A percentile compares a stretch with the other conserved stretches of the same genome.
phyloP scores from a whole-genome alignment of 2,113 vertebrate species.

The Oryzias woworae region DNA sequence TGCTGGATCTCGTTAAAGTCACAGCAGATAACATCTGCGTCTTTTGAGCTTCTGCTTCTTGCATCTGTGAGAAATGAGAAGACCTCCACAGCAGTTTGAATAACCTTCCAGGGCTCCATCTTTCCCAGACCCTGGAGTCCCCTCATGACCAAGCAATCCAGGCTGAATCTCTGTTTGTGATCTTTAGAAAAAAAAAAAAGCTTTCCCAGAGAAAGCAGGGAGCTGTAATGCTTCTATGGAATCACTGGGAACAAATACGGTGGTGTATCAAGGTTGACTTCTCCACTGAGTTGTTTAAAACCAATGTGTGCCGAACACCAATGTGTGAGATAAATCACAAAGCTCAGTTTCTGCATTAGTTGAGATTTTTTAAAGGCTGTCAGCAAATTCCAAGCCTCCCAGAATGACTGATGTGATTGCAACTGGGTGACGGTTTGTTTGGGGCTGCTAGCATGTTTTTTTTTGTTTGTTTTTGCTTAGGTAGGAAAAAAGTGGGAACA shows the following conservation, averaged over 20 bases:
- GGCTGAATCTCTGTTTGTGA: slow-evolving; percentile 24
- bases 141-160: slow-evolving; percentile 3
- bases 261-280: neutral
- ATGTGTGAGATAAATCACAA: neutral
- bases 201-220: slow-evolving; percentile 42
- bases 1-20: no score
- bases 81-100: slow-evolving; percentile 18
- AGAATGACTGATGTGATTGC: no score
- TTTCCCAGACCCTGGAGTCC: slow-evolving; percentile 13
- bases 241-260: slow-evolving; percentile 5
- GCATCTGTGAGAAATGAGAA: slow-evolving; percentile 46
- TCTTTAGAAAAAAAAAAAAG: slow-evolving; percentile 26
- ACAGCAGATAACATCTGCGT: neutral
- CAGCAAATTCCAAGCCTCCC: no score
- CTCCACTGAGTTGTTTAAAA: neutral
- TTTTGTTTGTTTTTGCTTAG: no score
- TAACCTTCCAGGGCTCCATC: slow-evolving; percentile 26
- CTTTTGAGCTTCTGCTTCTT: slow-evolving; percentile 20
- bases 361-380: no score
- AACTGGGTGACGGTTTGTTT: no score
- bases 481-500: no score
- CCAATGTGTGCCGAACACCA: neutral
- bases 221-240: slow-evolving; percentile 12
- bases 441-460: no score
- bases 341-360: no score